A percentile compares a stretch with the other conserved stretches of the same genome.
phyloP scores from a whole-genome alignment of 2,888 invertebrate species.

The Silvanus unidentatus region DNA sequence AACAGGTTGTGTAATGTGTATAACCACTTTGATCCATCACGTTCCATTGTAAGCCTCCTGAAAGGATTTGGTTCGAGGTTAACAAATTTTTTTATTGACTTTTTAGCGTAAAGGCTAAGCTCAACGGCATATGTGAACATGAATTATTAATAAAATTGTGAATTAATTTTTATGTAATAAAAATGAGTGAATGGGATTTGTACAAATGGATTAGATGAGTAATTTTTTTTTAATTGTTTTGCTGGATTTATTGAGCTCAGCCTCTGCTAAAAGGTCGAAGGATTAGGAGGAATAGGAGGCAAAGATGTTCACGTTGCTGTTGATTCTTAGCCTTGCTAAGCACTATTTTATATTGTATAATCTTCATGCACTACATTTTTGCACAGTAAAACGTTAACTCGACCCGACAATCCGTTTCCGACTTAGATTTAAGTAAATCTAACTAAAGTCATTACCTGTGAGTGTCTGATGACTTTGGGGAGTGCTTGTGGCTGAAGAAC shows the following conservation, averaged over 20 bases:
- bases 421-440: too few species aligned
- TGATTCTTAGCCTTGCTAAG: conserved; percentile 38
- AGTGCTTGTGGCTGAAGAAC: conserved; percentile 32
- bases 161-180: conserved; percentile 4
- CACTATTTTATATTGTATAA: not conserved
- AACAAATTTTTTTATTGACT: conserved; percentile 3
- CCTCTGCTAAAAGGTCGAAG: conserved; percentile 33
- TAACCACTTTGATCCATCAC: conserved; percentile 74
- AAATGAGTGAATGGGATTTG: conserved; percentile 1
- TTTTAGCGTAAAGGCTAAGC: conserved; percentile 35
- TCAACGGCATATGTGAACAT: conserved; percentile 44
- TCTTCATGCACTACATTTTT: too few species aligned
- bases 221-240: not conserved
- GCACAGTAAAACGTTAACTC: too few species aligned
- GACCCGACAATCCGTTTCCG: too few species aligned
- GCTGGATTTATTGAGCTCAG: conserved; percentile 39
- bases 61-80: conserved; percentile 28
- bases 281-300: conserved; percentile 9
- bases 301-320: conserved; percentile 32
- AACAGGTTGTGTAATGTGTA: conserved; percentile 59
- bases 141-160: too few species aligned
- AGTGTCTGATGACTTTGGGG: too few species aligned
- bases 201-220: too few species aligned
- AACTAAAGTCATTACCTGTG: too few species aligned
- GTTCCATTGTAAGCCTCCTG: conserved; percentile 78